Evolutionary conservation across 2,888 invertebrate species (phyloP).

Genomic region (Oligia strigilis): DNA sequence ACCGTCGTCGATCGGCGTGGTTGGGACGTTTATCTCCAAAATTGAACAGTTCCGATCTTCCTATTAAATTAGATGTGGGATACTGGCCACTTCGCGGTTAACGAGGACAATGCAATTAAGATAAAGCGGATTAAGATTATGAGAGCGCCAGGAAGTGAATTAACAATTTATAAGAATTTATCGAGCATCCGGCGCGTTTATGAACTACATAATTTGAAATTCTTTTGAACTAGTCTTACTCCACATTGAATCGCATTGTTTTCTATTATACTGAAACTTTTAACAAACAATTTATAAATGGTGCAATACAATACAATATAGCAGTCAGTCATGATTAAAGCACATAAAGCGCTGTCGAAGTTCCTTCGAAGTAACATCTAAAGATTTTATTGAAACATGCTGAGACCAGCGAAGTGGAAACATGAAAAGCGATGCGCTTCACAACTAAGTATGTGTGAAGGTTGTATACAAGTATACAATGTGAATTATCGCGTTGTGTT

Average conservation of each 20-base stretch:
- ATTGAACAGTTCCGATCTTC: slow-evolving; percentile 57
- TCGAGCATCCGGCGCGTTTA: slow-evolving; percentile 21
- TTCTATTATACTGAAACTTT: slow-evolving; percentile 22
- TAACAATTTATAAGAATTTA: slow-evolving; percentile 46
- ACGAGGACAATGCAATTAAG: slow-evolving; percentile 63
- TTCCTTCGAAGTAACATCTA: slow-evolving; percentile 29
- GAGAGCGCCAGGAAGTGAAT: slow-evolving; percentile 48
- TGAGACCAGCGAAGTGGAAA: slow-evolving; percentile 41
- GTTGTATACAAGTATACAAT: slow-evolving; percentile 5
- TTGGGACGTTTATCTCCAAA: slow-evolving; percentile 40
- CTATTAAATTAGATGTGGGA: slow-evolving; percentile 59
- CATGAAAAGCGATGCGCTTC: slow-evolving; percentile 28
- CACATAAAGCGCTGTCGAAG: slow-evolving; percentile 25
- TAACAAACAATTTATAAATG: slow-evolving; percentile 4
- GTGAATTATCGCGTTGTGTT: no score
- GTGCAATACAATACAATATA: slow-evolving; percentile 10
- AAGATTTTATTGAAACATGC: slow-evolving; percentile 51
- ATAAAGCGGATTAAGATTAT: slow-evolving; percentile 60
- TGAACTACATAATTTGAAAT: slow-evolving; percentile 36
- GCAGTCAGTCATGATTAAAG: slow-evolving; percentile 15
- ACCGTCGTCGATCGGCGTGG: slow-evolving; percentile 28
- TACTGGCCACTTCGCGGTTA: slow-evolving; percentile 60
- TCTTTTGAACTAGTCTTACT: slow-evolving; percentile 11
- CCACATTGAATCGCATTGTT: neutral
- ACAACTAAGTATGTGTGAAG: slow-evolving; percentile 12